phyloP scores from a whole-genome alignment of 2,797 vertebrate species.

The Scleropages formosus region DNA sequence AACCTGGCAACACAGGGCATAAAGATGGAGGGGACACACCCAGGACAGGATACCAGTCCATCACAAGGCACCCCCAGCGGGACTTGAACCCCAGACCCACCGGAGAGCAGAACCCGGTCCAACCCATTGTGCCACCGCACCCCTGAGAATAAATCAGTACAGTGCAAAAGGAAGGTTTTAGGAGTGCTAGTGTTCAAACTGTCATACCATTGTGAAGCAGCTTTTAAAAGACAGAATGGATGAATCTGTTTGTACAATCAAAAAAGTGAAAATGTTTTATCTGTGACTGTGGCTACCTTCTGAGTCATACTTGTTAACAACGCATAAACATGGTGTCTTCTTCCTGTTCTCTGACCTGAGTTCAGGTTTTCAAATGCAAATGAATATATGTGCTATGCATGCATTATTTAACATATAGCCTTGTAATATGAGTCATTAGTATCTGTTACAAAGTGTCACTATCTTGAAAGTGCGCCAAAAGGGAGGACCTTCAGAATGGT shows the following conservation, averaged over 20 bases:
- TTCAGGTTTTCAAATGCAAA: background rate
- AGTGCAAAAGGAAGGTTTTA: too few species aligned
- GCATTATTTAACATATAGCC: constrained; percentile 9
- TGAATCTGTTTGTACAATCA: constrained; percentile 39
- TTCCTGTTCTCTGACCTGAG: background rate
- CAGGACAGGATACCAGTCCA: too few species aligned
- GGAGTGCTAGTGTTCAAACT: too few species aligned
- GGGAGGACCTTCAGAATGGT: too few species aligned
- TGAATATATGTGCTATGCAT: background rate
- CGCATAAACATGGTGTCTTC: background rate
- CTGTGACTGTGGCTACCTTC: background rate
- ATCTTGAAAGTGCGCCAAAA: background rate
- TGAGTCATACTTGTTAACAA: background rate
- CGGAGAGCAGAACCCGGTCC: too few species aligned
- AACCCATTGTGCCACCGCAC: too few species aligned
- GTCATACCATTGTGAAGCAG: background rate
- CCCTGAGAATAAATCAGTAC: too few species aligned
- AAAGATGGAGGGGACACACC: too few species aligned
- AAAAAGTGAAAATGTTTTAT: constrained; percentile 32
- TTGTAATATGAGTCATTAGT: constrained; percentile 7
- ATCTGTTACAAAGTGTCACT: background rate
- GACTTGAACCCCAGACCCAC: too few species aligned
- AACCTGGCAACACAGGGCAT: too few species aligned
- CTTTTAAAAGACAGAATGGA: constrained; percentile 47
- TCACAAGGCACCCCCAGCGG: too few species aligned